These are phyloP conservation scores for Rhaphigaster nebulosa DNA, from an alignment of 2,888 invertebrate genomes.

Conservation along the genomic window DNA sequence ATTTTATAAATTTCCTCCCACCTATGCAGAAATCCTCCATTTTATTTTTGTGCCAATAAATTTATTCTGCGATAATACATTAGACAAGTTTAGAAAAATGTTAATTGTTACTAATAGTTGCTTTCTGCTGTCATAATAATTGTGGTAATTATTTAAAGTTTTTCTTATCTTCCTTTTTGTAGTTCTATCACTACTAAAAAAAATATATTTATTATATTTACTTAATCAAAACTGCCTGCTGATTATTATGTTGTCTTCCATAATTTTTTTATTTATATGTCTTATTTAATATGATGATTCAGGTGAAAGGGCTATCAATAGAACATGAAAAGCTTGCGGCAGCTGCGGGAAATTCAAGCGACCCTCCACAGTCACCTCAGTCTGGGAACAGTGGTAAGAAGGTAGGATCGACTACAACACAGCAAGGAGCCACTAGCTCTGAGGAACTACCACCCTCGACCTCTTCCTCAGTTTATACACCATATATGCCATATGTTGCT, in stretches of 20 bases:
- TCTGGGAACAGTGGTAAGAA: slow-evolving; percentile 57
- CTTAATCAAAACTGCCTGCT: too few relatives aligned
- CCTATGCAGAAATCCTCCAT: too few relatives aligned
- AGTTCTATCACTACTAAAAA: neutral
- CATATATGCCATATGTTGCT: slow-evolving; percentile 56
- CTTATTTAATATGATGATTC: neutral
- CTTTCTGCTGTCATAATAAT: neutral
- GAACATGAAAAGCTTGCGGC: slow-evolving; percentile 78
- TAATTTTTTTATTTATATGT: neutral
- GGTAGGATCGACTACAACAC: slow-evolving; percentile 54
- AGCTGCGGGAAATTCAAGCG: slow-evolving; percentile 67
- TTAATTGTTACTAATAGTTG: too few relatives aligned
- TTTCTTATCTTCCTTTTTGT: neutral
- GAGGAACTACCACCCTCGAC: slow-evolving; percentile 53
- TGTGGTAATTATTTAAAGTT: neutral
- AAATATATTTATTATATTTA: neutral
- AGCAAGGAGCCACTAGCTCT: slow-evolving; percentile 20
- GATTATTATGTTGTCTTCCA: neutral
- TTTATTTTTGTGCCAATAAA: too few relatives aligned
- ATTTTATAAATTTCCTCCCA: too few relatives aligned
- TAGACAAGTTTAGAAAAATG: too few relatives aligned
- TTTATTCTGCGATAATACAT: too few relatives aligned
- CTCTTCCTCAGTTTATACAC: slow-evolving; percentile 59
- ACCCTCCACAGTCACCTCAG: slow-evolving; percentile 58
- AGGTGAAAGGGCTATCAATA: slow-evolving; percentile 84